phyloP scores from a whole-genome alignment of 2,797 vertebrate species.

The Perdix hodgsoniae region DNA sequence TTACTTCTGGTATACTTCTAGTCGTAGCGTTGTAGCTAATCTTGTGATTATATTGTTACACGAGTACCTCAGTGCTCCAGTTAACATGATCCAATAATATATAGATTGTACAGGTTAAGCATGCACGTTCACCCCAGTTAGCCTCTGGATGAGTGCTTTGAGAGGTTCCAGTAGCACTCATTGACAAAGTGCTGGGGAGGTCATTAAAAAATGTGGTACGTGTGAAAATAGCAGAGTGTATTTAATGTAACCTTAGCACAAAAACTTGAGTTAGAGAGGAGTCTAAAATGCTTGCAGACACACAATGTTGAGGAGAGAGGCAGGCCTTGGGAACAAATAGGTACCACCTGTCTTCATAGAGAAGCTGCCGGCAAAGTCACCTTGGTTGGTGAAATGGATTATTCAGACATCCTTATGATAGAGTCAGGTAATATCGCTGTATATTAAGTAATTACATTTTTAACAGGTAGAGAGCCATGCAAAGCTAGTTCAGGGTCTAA shows the following conservation, averaged over 20 bases:
- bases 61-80: not conserved
- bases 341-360: slow-evolving; percentile 38
- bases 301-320: not conserved
- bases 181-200: not conserved
- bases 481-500: not conserved
- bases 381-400: not conserved
- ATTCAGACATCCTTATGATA: not conserved
- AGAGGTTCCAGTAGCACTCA: not conserved
- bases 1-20: not conserved
- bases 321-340: not conserved
- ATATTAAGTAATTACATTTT: not conserved
- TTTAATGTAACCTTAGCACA: slow-evolving; percentile 18
- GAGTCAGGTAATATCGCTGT: not conserved
- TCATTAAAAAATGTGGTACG: not conserved
- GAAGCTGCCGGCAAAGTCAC: slow-evolving; percentile 41
- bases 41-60: not conserved
- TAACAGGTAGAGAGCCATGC: not conserved
- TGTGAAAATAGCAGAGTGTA: not conserved
- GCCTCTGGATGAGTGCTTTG: not conserved
- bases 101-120: not conserved
- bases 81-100: not conserved
- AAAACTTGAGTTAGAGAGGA: not conserved
- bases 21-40: not conserved
- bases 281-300: slow-evolving; percentile 50
- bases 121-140: not conserved